Evolutionary conservation across 2,888 invertebrate genomes (phyloP).

Genomic region (Anorthoa munda): DNA sequence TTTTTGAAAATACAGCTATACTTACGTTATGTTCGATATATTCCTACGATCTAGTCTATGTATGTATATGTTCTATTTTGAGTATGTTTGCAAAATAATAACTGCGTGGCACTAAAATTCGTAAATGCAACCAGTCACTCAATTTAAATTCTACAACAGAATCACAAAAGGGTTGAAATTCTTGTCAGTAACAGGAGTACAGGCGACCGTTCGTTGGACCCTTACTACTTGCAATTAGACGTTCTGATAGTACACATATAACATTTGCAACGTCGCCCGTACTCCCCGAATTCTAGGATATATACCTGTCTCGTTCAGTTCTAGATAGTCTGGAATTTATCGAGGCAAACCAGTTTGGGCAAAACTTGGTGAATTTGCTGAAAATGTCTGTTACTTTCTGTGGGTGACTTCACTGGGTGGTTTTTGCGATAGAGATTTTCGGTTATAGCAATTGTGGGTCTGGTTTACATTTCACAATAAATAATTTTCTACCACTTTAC

Average conservation of each 20-base stretch:
- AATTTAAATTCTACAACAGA: conserved; percentile 1
- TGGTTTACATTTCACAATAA: not conserved
- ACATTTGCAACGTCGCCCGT: conserved; percentile 38
- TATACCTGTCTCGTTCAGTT: conserved; percentile 28
- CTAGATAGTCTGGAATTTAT: conserved; percentile 54
- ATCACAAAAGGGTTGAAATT: not conserved
- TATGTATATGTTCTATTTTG: too few relatives aligned
- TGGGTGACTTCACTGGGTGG: not conserved
- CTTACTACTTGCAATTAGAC: conserved; percentile 55
- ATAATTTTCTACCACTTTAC: not conserved
- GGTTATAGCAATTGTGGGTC: not conserved
- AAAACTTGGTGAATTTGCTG: conserved; percentile 31
- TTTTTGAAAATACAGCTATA: too few relatives aligned
- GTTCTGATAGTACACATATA: conserved; percentile 47
- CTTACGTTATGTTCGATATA: too few relatives aligned
- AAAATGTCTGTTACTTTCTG: conserved; percentile 22
- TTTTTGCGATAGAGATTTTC: not conserved
- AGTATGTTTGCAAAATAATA: too few relatives aligned
- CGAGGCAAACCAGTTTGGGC: conserved; percentile 7
- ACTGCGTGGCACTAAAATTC: not conserved
- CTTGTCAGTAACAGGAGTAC: conserved; percentile 22
- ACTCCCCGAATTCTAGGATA: conserved; percentile 41
- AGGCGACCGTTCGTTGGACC: conserved; percentile 7
- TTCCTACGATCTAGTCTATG: too few relatives aligned
- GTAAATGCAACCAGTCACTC: not conserved